Conservation (phyloP, 2,797 vertebrate genomes). For the Australoheros facetus region DNA sequence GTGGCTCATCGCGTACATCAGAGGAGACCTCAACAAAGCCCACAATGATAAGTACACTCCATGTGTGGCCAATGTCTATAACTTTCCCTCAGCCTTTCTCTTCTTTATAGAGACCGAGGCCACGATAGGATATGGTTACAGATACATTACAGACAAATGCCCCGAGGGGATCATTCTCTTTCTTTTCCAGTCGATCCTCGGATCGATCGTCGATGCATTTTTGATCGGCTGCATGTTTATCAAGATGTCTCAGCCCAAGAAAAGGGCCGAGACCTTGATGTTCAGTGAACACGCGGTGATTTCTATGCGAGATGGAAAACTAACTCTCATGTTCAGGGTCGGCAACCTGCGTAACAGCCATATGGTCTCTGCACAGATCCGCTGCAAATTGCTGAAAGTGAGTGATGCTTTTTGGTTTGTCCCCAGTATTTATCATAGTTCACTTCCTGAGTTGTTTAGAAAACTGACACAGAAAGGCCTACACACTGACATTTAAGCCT, state of each 20-base stretch:
- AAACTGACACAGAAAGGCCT: slow-evolving; percentile 18
- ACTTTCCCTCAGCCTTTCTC: slow-evolving; percentile 98
- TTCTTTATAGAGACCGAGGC: slow-evolving; percentile 99
- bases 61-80: slow-evolving; percentile 98
- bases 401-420: slow-evolving; percentile 63
- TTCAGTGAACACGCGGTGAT: slow-evolving; percentile 96
- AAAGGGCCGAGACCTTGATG: slow-evolving; percentile 97
- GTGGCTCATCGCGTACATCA: slow-evolving; percentile 96
- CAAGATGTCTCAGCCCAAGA: slow-evolving; percentile 99
- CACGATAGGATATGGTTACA: slow-evolving; percentile 97
- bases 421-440: slow-evolving; percentile 1
- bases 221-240: slow-evolving; percentile 99
- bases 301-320: slow-evolving; percentile 97
- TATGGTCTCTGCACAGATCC: slow-evolving; percentile 99
- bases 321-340: slow-evolving; percentile 98
- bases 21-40: slow-evolving; percentile 92
- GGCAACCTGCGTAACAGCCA: slow-evolving; percentile 99
- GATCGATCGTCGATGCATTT: slow-evolving; percentile 98
- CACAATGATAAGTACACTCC: slow-evolving; percentile 96
- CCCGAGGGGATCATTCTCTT: slow-evolving; percentile 99
- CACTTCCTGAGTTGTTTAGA: background rate
- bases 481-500: slow-evolving; percentile 33
- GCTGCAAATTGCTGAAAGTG: slow-evolving; percentile 99
- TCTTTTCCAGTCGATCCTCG: slow-evolving; percentile 97
- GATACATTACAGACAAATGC: slow-evolving; percentile 98